These are phyloP conservation scores for Panzeria rudis DNA, from an alignment of 2,888 invertebrate genomes.

Conservation along the genomic window DNA sequence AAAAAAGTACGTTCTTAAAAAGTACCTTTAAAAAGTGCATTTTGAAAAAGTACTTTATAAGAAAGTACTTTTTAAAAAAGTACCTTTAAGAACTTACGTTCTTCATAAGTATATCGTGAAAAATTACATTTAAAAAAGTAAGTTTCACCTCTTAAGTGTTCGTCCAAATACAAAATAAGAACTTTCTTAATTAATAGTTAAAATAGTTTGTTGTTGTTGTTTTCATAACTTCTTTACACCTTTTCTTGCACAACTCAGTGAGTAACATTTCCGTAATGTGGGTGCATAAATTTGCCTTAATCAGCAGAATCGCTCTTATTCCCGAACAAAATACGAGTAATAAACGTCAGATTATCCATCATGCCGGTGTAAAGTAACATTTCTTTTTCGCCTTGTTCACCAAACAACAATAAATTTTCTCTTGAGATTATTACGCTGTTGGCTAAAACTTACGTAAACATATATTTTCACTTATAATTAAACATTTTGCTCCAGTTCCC, in stretches of 20 bases:
- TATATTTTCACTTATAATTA: conserved; percentile 50
- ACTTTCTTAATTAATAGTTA: too few relatives aligned
- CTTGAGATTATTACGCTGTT: background rate
- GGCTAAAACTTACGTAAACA: conserved; percentile 42
- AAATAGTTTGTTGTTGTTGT: conserved; percentile 3
- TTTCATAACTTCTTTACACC: background rate
- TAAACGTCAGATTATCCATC: conserved; percentile 37
- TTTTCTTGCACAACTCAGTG: background rate
- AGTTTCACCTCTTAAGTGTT: too few relatives aligned
- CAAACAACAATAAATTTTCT: conserved; percentile 26
- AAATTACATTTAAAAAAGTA: too few relatives aligned
- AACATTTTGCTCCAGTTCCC: conserved; percentile 69
- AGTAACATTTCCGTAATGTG: background rate
- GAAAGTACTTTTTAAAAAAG: too few relatives aligned
- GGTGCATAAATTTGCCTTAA: conserved; percentile 24
- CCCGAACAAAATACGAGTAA: background rate
- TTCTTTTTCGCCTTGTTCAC: background rate
- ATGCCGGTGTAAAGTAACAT: background rate
- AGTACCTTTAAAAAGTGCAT: too few relatives aligned
- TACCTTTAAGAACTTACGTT: too few relatives aligned
- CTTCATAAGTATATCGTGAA: too few relatives aligned
- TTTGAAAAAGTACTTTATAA: too few relatives aligned
- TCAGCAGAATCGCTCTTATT: conserved; percentile 8
- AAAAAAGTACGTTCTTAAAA: too few relatives aligned
- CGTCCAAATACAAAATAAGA: too few relatives aligned